phyloP scores from a whole-genome alignment of 2,888 invertebrate genomes.

The Sminthurides aquaticus region DNA sequence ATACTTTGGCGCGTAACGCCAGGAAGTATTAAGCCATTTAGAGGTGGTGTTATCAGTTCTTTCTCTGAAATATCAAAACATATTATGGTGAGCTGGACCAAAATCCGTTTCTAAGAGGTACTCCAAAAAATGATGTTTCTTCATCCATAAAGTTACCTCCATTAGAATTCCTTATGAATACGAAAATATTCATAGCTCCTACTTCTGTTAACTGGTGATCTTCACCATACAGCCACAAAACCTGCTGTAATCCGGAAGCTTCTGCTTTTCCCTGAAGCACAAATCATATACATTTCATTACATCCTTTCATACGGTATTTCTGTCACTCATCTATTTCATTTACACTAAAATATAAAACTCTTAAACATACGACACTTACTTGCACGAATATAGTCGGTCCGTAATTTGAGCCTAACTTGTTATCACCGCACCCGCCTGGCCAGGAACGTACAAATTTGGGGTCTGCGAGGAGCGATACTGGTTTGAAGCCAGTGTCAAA shows the following conservation, averaged over 20 bases:
- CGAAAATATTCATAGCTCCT: slow-evolving; percentile 96
- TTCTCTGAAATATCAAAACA: slow-evolving; percentile 61
- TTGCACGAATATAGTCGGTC: slow-evolving; percentile 72
- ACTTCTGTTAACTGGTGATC: slow-evolving; percentile 92
- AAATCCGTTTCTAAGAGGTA: neutral
- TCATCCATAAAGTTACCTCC: no score
- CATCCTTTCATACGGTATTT: no score
- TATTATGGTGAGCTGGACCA: neutral
- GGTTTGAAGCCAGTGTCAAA: slow-evolving; percentile 66
- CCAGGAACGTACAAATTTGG: slow-evolving; percentile 67
- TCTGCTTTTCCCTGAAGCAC: slow-evolving; percentile 59
- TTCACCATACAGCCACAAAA: slow-evolving; percentile 90
- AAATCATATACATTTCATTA: no score
- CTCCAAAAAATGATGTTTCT: no score
- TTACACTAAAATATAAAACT: no score
- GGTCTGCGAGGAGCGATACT: slow-evolving; percentile 86
- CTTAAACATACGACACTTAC: slow-evolving; percentile 39
- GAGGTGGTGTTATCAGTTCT: slow-evolving; percentile 84
- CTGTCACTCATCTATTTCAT: no score
- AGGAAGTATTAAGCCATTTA: slow-evolving; percentile 88
- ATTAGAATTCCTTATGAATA: slow-evolving; percentile 74
- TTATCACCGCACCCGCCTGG: slow-evolving; percentile 83
- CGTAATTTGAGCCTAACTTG: slow-evolving; percentile 93
- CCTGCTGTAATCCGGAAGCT: slow-evolving; percentile 79
- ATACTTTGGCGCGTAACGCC: slow-evolving; percentile 90